Conservation (phyloP, 2,888 invertebrate genomes). For the Coelinius sp. region DNA sequence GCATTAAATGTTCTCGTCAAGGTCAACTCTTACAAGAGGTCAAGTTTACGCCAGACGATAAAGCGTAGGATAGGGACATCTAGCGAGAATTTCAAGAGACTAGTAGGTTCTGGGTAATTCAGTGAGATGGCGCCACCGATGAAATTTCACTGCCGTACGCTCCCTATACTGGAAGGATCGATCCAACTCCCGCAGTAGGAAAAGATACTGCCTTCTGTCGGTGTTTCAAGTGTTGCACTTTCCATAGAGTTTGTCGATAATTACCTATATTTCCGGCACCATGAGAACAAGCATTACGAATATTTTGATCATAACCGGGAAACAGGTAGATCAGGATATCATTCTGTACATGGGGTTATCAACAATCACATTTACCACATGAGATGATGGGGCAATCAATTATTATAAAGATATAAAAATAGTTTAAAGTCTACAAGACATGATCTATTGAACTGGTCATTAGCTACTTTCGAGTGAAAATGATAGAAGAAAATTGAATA, state of each 20-base stretch:
- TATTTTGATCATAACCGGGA: conserved; percentile 5
- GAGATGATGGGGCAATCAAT: neutral
- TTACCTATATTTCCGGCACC: conserved; percentile 59
- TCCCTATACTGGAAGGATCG: conserved; percentile 29
- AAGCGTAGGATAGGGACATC: conserved; percentile 33
- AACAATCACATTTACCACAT: neutral
- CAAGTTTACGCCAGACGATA: conserved; percentile 5
- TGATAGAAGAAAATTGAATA: neutral
- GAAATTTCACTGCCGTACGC: conserved; percentile 7
- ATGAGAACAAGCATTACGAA: neutral
- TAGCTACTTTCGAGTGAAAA: conserved; percentile 51
- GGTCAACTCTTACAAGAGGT: neutral
- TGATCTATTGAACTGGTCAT: too few species aligned
- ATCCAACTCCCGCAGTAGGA: conserved; percentile 41
- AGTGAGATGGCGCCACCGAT: conserved; percentile 56
- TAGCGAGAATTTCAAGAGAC: neutral
- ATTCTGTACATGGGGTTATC: neutral
- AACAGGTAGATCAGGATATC: neutral
- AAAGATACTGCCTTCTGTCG: conserved; percentile 57
- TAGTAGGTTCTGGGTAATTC: conserved; percentile 51
- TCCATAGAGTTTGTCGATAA: conserved; percentile 52
- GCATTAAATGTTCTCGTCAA: too few species aligned
- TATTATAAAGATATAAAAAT: neutral
- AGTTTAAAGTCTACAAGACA: too few species aligned
- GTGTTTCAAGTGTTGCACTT: conserved; percentile 48